These are phyloP conservation scores for Mus spretus DNA, from an alignment of 2,797 vertebrate species.

Conservation along the genomic window DNA sequence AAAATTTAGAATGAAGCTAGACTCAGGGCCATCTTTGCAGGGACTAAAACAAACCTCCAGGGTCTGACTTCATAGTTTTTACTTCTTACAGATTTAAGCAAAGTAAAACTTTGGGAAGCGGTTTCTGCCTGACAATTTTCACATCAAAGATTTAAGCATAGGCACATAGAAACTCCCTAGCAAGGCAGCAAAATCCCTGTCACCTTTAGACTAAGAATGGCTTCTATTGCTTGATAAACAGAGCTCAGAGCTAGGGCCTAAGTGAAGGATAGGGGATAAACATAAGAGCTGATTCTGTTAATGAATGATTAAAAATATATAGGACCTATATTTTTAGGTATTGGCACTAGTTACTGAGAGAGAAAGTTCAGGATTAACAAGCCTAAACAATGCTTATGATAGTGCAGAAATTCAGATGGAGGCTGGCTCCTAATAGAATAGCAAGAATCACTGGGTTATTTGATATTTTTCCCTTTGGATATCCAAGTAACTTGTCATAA, in stretches of 20 bases:
- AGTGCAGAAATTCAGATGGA: neutral
- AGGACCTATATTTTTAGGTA: neutral
- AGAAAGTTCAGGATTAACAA: neutral
- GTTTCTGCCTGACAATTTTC: neutral
- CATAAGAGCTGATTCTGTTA: neutral
- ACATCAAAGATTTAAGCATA: neutral
- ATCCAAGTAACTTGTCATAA: neutral
- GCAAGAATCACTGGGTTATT: neutral
- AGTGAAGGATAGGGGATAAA: neutral
- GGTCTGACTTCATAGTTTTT: too few species aligned
- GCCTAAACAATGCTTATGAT: neutral
- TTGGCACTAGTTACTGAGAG: neutral
- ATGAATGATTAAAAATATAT: neutral
- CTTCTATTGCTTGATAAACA: neutral
- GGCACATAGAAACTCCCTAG: neutral
- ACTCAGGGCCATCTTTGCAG: neutral
- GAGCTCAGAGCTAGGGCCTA: neutral
- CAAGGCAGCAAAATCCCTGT: neutral
- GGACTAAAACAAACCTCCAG: too few species aligned
- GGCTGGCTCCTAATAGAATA: neutral
- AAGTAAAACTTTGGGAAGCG: neutral
- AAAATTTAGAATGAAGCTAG: neutral
- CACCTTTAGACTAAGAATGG: neutral
- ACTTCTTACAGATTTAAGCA: neutral
- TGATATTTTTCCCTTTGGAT: neutral